Evolutionary conservation across 2,113 vertebrate species (phyloP).

Genomic region (Enhydra lutris): DNA sequence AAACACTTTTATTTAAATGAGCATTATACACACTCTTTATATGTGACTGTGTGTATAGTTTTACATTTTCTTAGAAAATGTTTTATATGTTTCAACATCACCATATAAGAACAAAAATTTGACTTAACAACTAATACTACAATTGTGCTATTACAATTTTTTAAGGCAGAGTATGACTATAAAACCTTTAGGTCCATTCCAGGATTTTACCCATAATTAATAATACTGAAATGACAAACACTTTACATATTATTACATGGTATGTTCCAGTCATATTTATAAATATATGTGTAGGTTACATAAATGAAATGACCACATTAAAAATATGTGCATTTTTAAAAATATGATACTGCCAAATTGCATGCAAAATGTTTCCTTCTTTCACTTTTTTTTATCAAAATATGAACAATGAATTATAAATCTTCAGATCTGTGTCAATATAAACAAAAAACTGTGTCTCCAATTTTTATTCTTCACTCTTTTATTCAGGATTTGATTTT

Average conservation of each 20-base stretch:
- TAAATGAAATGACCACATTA: neutral
- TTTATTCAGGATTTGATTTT: neutral
- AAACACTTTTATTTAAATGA: neutral
- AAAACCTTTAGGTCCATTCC: neutral
- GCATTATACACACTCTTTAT: neutral
- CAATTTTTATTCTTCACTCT: slow-evolving; percentile 11
- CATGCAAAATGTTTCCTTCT: neutral
- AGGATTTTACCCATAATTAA: neutral
- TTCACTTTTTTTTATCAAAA: neutral
- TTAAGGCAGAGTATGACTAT: neutral
- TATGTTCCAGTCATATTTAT: neutral
- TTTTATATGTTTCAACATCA: neutral
- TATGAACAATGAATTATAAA: neutral
- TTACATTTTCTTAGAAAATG: neutral
- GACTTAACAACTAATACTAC: neutral
- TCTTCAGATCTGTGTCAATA: neutral
- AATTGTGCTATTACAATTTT: neutral
- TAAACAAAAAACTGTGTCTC: neutral
- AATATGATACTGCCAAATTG: neutral
- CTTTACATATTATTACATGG: neutral
- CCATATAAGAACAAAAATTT: neutral
- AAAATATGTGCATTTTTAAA: neutral
- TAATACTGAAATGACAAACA: neutral
- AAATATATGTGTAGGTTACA: neutral
- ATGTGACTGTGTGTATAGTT: neutral